Percentiles rank a stretch among this genome's conserved stretches.
phyloP scores from a whole-genome alignment of 1,140 invertebrate genomes.

The Formica selysi region DNA sequence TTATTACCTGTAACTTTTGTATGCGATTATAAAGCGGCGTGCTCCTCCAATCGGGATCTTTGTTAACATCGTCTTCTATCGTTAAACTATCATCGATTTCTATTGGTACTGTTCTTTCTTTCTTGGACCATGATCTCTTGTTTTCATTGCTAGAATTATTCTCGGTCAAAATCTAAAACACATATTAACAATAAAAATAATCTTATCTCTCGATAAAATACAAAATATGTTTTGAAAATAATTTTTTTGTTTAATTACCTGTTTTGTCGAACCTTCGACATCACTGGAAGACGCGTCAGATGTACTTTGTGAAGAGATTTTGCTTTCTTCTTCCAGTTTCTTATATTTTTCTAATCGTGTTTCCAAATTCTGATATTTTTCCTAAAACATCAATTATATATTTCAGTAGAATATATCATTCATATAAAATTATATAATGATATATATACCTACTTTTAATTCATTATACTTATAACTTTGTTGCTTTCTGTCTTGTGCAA shows the following conservation, averaged over 20 bases:
- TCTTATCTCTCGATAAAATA: not conserved
- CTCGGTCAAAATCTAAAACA: constrained; percentile 63
- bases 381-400: constrained; percentile 65
- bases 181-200: not conserved
- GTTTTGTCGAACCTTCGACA: not conserved
- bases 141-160: constrained; percentile 44
- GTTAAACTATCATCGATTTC: constrained; percentile 75
- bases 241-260: constrained; percentile 70
- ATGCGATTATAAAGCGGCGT: constrained; percentile 87
- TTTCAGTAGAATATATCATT: not conserved
- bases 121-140: not conserved
- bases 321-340: constrained; percentile 82
- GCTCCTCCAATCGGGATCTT: constrained; percentile 90
- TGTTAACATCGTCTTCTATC: constrained; percentile 85
- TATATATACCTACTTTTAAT: constrained; percentile 82
- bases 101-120: not conserved
- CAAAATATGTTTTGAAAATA: constrained; percentile 1
- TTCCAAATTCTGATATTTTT: constrained; percentile 71
- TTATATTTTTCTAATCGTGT: constrained; percentile 81
- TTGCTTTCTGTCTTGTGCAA: constrained; percentile 86
- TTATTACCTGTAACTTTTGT: constrained; percentile 47
- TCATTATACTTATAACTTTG: constrained; percentile 84
- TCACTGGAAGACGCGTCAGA: not conserved
- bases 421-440: constrained; percentile 2
- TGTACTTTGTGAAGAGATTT: constrained; percentile 16